Base-by-base conservation (phyloP, 2,888 invertebrate genomes). In the Lucinisca nassula region DNA sequence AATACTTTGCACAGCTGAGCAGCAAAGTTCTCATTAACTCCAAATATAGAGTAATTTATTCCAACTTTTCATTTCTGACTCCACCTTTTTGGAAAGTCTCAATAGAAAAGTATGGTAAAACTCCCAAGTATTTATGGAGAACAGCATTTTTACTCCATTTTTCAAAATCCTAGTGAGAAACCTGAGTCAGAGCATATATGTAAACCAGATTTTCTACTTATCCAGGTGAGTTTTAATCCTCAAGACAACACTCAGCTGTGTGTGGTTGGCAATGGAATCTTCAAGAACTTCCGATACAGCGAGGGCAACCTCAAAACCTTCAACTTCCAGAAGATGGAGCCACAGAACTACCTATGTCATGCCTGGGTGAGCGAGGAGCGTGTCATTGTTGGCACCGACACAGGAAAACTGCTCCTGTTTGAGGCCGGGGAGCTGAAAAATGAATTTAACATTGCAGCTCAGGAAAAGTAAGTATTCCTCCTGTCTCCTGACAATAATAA, bases 341-440 rank as follows among this genome's bases (percentile, higher is more conserved):
- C 97, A 94, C 97, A 98, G 79, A 97, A 97, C 87, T 97, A 98
- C 92, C 97, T 98, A 17, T 97, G 97, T 73, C 97, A 98, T 93
- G 97, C 98, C 90, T 99, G 99, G 98, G 95, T 99, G 67, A 97
- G 98, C 1, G 97, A 98, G 85, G 99, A 99, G 94, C 97, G 98
- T 77, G 97, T 99, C n/a, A 96, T 98, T 90, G 97, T 98, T 72
- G 99, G 99, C 0, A 98, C 98, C 0, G 97, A 97, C 82, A 97
- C 97, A 84, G 98, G 98, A 35, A 97, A 97, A 89, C 97, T 99
- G 55, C 97, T 98, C 94, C 97, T 98, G 85, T 97, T 99, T 82
- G 99, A 99, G 95, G 98, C 98, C 91, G 98, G 98, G 0, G 99
- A 99, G 91, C 96, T 98, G 74, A 98, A 95, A 86, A 93, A 95